Evolutionary conservation across 2,888 invertebrate genomes (phyloP).

Genomic region (Mesoligia furuncula): DNA sequence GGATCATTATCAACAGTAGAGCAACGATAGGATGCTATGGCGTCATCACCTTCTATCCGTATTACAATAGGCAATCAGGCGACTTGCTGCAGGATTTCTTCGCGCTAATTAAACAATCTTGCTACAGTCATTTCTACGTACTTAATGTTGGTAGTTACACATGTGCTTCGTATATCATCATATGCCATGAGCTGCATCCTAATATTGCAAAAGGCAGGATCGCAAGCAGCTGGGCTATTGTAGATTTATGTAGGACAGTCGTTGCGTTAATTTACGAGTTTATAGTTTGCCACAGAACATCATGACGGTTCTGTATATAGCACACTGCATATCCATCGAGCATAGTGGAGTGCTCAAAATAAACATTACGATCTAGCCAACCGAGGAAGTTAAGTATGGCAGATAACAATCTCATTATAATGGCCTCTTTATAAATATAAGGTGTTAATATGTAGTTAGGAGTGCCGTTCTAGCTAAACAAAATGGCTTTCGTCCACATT

Average conservation of each 20-base stretch:
- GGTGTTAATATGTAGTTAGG: neutral
- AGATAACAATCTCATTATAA: neutral
- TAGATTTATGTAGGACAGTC: slow-evolving; percentile 20
- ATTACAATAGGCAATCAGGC: no score
- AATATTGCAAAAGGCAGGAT: slow-evolving; percentile 6
- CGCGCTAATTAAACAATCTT: neutral
- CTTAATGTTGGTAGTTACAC: neutral
- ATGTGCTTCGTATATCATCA: neutral
- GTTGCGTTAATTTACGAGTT: slow-evolving; percentile 27
- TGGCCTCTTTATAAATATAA: neutral
- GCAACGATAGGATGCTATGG: neutral
- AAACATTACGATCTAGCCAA: slow-evolving; percentile 3
- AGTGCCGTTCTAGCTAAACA: neutral
- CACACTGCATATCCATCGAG: neutral
- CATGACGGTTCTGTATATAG: neutral
- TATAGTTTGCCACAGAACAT: slow-evolving; percentile 5
- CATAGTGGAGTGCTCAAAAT: slow-evolving; percentile 6
- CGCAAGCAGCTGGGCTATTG: slow-evolving; percentile 18
- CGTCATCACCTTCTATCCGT: neutral
- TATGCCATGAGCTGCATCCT: slow-evolving; percentile 8
- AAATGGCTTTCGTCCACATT: neutral
- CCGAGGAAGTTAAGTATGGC: slow-evolving; percentile 9
- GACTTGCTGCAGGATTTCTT: neutral
- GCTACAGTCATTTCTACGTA: neutral
- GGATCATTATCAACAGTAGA: neutral